A percentile compares a stretch with the other conserved stretches of the same genome.
Evolutionary conservation across 2,797 vertebrate genomes (phyloP).

Genomic region (Aselliscus stoliczkanus): DNA sequence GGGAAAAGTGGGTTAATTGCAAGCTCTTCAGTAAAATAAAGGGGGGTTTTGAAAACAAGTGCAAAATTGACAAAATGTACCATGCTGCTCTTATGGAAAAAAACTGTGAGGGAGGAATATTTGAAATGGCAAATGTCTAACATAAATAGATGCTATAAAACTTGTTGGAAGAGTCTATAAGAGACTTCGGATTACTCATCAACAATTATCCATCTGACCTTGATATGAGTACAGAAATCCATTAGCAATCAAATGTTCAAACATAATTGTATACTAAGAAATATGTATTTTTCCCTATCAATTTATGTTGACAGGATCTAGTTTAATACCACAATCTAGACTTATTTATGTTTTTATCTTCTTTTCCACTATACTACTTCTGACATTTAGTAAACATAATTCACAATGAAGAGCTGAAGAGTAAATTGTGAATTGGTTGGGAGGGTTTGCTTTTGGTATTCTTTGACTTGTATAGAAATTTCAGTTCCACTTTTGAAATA

Average conservation of each 20-base stretch:
- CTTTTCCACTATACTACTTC: constrained; percentile 66
- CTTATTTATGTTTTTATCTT: constrained; percentile 72
- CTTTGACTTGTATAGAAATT: constrained; percentile 8
- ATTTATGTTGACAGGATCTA: constrained; percentile 79
- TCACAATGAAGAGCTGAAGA: constrained; percentile 52
- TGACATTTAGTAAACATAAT: constrained; percentile 67
- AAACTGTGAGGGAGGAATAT: constrained; percentile 73
- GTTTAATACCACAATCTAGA: constrained; percentile 73
- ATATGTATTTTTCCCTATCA: constrained; percentile 63
- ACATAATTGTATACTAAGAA: constrained; percentile 83
- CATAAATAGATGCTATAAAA: constrained; percentile 78
- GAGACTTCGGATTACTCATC: constrained; percentile 83
- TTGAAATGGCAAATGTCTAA: constrained; percentile 80
- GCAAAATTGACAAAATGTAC: constrained; percentile 80
- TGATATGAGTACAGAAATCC: constrained; percentile 83
- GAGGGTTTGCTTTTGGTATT: background rate
- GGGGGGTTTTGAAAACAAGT: constrained; percentile 82
- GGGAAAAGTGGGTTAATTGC: constrained; percentile 84
- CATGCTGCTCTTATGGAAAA: constrained; percentile 70
- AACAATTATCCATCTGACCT: constrained; percentile 82
- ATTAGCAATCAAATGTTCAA: constrained; percentile 84
- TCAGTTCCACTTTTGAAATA: constrained; percentile 11
- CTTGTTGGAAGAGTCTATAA: constrained; percentile 71
- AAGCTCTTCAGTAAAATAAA: constrained; percentile 84
- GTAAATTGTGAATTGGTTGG: background rate